These are phyloP conservation scores for Centroberyx gerrardi DNA, from an alignment of 2,797 vertebrate genomes.

Conservation along the genomic window DNA sequence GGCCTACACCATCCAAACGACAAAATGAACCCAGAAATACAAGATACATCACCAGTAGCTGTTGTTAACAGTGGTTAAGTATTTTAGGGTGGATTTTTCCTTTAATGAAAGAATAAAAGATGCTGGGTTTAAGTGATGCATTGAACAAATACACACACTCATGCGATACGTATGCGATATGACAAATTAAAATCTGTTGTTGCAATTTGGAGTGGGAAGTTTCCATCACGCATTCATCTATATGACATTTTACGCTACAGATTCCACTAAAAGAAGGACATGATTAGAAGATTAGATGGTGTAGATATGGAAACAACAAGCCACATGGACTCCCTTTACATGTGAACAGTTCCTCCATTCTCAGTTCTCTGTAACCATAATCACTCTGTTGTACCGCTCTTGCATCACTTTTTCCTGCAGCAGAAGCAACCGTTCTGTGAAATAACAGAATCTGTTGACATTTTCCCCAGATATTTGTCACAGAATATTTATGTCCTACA, in stretches of 20 bases:
- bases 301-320: no score
- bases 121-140: conserved; percentile 22
- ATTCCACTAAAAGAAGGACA: conserved; percentile 19
- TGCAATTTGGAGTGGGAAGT: conserved; percentile 46
- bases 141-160: conserved; percentile 21
- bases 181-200: background rate
- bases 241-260: conserved; percentile 16
- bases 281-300: no score
- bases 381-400: background rate
- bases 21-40: no score
- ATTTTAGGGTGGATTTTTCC: conserved; percentile 31
- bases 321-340: no score
- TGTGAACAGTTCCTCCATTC: conserved; percentile 15
- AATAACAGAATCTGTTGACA: background rate
- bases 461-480: conserved; percentile 17
- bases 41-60: no score
- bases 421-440: background rate
- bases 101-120: conserved; percentile 32
- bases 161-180: conserved; percentile 14
- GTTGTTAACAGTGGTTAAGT: no score
- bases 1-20: no score
- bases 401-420: conserved; percentile 3
- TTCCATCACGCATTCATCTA: conserved; percentile 22
- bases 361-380: background rate
- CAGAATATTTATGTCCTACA: conserved; percentile 65